Percentiles rank a stretch among this genome's conserved stretches.
Conservation (phyloP, 2,888 invertebrate genomes). For the Chrysolina haemoptera region DNA sequence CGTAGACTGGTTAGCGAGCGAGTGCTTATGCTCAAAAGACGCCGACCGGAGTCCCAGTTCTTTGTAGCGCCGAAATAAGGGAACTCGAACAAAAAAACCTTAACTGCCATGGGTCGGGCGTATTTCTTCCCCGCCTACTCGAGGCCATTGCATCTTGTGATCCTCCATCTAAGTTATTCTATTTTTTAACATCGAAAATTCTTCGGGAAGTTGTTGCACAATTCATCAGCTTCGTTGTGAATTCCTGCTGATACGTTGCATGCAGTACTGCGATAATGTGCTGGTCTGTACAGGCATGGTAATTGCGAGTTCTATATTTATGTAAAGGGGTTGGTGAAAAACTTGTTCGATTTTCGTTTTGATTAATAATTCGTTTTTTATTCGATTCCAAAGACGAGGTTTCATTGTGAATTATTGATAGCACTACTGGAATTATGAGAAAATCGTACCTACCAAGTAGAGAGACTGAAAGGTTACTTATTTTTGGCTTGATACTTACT, state of each 20-base stretch:
- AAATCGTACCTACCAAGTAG: too few relatives aligned
- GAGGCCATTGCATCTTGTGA: slow-evolving; percentile 44
- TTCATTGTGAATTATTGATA: too few relatives aligned
- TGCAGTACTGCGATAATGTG: background rate
- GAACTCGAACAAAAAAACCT: slow-evolving; percentile 63
- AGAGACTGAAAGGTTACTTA: too few relatives aligned
- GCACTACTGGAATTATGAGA: too few relatives aligned
- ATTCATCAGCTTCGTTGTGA: slow-evolving; percentile 13
- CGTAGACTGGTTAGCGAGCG: slow-evolving; percentile 57
- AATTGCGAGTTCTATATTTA: background rate
- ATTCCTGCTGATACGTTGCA: background rate
- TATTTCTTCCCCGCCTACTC: slow-evolving; percentile 62
- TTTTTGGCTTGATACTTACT: too few relatives aligned
- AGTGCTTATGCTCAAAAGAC: slow-evolving; percentile 57
- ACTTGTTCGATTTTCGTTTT: too few relatives aligned
- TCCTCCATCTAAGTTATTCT: slow-evolving; percentile 26
- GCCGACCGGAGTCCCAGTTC: slow-evolving; percentile 62
- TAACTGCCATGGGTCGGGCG: slow-evolving; percentile 61
- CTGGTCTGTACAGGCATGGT: background rate
- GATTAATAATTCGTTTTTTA: too few relatives aligned
- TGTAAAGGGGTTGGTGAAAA: background rate
- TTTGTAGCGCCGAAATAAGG: slow-evolving; percentile 66
- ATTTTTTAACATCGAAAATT: slow-evolving; percentile 19
- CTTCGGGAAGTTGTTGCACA: slow-evolving; percentile 11
- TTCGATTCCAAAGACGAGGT: too few relatives aligned